Percentiles rank a stretch among this genome's conserved stretches.
Evolutionary conservation across 2,113 vertebrate genomes (phyloP).

Genomic region (Pseudois nayaur): DNA sequence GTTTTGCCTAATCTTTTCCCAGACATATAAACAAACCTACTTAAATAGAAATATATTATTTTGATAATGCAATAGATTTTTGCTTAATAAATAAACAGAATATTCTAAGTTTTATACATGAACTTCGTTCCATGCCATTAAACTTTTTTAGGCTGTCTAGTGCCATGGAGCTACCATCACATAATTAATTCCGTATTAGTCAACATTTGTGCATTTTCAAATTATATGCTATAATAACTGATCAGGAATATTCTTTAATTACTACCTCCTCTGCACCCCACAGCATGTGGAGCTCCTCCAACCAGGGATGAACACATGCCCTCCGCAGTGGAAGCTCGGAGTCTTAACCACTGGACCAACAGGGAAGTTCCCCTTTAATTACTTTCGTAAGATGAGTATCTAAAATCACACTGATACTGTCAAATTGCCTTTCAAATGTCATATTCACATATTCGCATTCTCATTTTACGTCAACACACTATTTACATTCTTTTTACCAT

Average conservation of each 20-base stretch:
- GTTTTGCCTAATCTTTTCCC: background rate
- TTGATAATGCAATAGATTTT: background rate
- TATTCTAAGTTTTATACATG: background rate
- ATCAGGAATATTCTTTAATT: background rate
- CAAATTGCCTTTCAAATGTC: background rate
- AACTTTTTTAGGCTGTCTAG: background rate
- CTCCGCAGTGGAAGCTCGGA: background rate
- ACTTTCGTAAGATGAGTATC: background rate
- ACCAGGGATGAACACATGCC: background rate
- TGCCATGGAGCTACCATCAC: background rate
- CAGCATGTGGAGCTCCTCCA: background rate
- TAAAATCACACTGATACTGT: background rate
- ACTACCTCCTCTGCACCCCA: background rate
- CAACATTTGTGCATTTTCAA: background rate
- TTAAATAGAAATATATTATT: background rate
- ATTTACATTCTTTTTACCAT: background rate
- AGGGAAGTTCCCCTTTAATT: background rate
- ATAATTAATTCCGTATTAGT: background rate
- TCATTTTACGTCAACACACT: background rate
- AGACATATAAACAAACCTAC: background rate
- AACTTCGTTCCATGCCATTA: background rate
- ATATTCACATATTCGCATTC: background rate
- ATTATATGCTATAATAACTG: background rate
- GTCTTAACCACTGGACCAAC: background rate
- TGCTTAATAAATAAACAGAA: background rate